Percentiles rank a stretch among this genome's conserved stretches.
Evolutionary conservation across 2,113 vertebrate genomes (phyloP).

Genomic region (Pseudopipra pipra): DNA sequence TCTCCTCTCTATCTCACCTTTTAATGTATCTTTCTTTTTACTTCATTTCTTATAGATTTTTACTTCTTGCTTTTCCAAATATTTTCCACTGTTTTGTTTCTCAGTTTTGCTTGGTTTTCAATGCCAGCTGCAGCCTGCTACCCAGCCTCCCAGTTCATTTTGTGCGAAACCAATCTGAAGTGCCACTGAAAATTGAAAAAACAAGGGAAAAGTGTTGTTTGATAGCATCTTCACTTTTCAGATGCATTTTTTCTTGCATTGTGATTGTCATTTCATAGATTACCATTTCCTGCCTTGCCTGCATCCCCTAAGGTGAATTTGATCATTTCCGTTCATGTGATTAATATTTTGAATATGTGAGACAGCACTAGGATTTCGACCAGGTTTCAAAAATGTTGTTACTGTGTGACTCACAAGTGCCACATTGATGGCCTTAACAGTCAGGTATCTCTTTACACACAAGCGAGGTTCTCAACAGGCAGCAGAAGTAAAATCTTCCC

Average conservation of each 20-base stretch:
- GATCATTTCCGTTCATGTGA: background rate
- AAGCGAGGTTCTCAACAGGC: background rate
- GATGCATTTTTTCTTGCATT: background rate
- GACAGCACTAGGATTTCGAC: background rate
- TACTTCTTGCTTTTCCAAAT: background rate
- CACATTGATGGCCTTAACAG: background rate
- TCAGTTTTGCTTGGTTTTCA: background rate
- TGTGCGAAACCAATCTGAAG: background rate
- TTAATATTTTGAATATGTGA: background rate
- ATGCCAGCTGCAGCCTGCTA: background rate
- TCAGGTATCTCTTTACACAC: background rate
- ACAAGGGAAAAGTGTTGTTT: background rate
- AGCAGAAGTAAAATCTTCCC: background rate
- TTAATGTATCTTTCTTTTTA: background rate
- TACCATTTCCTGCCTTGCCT: background rate
- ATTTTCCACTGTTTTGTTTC: background rate
- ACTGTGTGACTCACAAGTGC: background rate
- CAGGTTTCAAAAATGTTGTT: background rate
- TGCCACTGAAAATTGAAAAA: background rate
- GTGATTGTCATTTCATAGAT: background rate
- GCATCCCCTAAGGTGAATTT: background rate
- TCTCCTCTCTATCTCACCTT: background rate
- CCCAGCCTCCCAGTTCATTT: background rate
- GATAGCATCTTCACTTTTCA: background rate
- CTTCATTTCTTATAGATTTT: slow-evolving; percentile 9